These are phyloP conservation scores for Tragelaphus strepsiceros DNA, from an alignment of 2,113 vertebrate species.

Conservation along the genomic window DNA sequence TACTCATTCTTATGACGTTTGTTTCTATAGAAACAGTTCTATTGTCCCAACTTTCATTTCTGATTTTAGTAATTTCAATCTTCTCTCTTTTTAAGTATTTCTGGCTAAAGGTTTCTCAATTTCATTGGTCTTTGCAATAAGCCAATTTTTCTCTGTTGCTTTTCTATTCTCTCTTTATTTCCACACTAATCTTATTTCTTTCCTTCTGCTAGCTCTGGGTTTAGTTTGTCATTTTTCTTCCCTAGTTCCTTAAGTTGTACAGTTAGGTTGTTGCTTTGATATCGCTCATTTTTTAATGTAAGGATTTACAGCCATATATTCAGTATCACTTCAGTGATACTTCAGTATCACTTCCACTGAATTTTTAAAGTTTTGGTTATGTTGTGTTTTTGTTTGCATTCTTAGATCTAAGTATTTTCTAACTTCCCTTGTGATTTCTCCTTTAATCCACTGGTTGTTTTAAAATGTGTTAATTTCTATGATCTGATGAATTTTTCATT, in stretches of 20 bases:
- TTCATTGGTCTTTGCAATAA: neutral
- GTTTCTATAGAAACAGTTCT: neutral
- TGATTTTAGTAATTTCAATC: neutral
- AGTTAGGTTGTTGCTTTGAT: neutral
- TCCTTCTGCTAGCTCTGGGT: neutral
- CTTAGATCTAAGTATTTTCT: neutral
- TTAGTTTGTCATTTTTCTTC: neutral
- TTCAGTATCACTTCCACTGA: neutral
- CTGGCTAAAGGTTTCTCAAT: neutral
- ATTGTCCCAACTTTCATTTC: neutral
- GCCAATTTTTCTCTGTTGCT: neutral
- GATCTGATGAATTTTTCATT: neutral
- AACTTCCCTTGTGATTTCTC: neutral
- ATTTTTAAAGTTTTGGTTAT: neutral
- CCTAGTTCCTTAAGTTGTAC: neutral
- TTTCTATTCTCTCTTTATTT: neutral
- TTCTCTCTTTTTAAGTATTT: neutral
- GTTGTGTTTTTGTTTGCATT: neutral
- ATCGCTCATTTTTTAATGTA: neutral
- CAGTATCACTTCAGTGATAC: neutral
- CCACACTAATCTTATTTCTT: neutral
- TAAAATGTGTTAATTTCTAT: neutral
- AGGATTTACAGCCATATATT: neutral
- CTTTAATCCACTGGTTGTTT: neutral
- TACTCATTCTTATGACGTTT: neutral